Base-by-base conservation (phyloP, 2,113 vertebrate genomes). In the Dermatemys mawii region DNA sequence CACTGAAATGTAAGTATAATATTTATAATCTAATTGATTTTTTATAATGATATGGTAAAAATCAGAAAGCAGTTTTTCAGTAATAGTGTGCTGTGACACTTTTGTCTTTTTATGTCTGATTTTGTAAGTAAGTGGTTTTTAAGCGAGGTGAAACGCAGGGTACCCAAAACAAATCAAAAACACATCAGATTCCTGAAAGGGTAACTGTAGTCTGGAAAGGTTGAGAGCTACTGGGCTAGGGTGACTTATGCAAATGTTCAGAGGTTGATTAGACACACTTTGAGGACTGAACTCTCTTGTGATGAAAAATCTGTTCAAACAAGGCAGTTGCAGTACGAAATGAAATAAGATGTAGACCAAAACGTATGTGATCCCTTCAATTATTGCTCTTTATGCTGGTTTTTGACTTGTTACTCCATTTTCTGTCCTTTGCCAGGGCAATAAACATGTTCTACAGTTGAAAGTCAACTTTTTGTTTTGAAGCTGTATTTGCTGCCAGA, bases 221-320 rank as follows among this genome's bases (percentile, higher is more conserved):
- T 55, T 55, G 54, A 55, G 54, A 55, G 54, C 54, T 26, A 55
- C 26, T 55, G 54, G 54, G 26, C 22, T 24, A 93, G 93, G 91
- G 88, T 90, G 92, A 94, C 90, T 97, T 97, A 96, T 93, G 90
- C 87, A 92, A 90, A 91, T 49, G 70, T 95, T 97, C 92, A 96
- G 82, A 51, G 87, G 76, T 55, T 97, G 97, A 97, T 97, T 96
- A 97, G 93, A 95, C 91, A 94, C 90, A 84, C 95, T 96, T 89
- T 51, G 95, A 98, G 92, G 90, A 63, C 80, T 89, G 76, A 94
- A 95, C 96, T 97, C 93, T 97, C 92, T 90, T 94, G 92, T 93
- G 93, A 97, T 97, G 96, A 97, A 95, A 97, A 96, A 96, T 96
- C 87, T 88, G 89, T 93, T 97, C 86, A 83, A 96, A 95, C 93